These are phyloP conservation scores for Pilophorus perplexus DNA, from an alignment of 2,888 invertebrate genomes.

Conservation along the genomic window DNA sequence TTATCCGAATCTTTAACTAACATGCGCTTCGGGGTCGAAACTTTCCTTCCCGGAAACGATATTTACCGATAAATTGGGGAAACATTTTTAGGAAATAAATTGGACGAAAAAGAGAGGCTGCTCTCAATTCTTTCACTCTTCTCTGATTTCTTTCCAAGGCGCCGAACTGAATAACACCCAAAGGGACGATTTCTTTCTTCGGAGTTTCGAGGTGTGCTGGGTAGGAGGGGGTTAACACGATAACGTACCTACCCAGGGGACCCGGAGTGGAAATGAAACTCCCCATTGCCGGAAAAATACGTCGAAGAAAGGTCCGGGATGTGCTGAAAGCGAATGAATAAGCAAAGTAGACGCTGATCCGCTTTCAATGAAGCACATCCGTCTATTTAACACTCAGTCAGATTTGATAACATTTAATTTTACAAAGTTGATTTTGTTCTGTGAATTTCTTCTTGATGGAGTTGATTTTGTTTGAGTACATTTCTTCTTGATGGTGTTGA, in stretches of 20 bases:
- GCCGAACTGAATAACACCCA: constrained; percentile 14
- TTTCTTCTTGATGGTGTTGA: too few species aligned
- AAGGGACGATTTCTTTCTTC: constrained; percentile 16
- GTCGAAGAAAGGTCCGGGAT: background rate
- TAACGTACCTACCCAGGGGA: constrained; percentile 14
- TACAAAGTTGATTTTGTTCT: too few species aligned
- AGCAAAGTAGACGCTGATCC: too few species aligned
- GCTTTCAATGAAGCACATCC: too few species aligned
- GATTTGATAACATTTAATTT: too few species aligned
- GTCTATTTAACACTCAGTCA: too few species aligned
- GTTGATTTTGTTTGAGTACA: too few species aligned
- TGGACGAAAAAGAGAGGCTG: too few species aligned
- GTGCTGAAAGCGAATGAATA: background rate
- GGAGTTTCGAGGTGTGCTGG: background rate
- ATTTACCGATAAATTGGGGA: background rate
- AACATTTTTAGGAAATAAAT: background rate
- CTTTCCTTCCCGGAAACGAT: too few species aligned
- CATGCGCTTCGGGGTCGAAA: too few species aligned
- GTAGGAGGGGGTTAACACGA: constrained; percentile 8
- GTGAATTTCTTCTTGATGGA: too few species aligned
- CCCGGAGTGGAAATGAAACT: constrained; percentile 7
- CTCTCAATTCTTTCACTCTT: background rate
- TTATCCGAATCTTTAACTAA: too few species aligned
- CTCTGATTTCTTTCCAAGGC: background rate
- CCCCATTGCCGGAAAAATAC: background rate